These are phyloP conservation scores for Steatornis caripensis DNA, from an alignment of 2,113 vertebrate species.

Conservation along the genomic window DNA sequence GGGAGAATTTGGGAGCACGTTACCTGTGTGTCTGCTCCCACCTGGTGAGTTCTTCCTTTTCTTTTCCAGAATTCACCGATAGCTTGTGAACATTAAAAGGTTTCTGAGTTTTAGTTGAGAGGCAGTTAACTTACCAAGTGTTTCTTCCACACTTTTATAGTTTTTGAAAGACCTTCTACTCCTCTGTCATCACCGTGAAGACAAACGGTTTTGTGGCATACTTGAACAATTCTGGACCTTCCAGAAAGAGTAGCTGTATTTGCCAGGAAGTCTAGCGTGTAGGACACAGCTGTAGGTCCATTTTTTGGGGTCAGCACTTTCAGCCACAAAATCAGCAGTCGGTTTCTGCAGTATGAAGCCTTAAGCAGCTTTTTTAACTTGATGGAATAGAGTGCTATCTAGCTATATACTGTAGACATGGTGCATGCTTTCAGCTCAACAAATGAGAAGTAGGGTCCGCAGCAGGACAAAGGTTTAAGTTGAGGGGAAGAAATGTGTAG, in stretches of 20 bases:
- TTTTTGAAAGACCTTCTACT: not conserved
- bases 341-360: not conserved
- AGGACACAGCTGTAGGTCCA: not conserved
- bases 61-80: not conserved
- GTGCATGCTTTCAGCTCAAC: not conserved
- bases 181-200: constrained; percentile 2
- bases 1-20: fast-evolving
- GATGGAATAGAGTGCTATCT: not conserved
- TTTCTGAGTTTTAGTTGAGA: not conserved
- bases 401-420: not conserved
- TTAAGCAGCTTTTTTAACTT: not conserved
- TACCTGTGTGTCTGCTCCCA: not conserved
- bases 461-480: not conserved
- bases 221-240: not conserved
- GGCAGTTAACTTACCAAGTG: not conserved
- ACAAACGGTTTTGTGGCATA: not conserved
- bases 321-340: not conserved
- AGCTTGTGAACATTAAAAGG: not conserved
- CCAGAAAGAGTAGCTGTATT: not conserved
- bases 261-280: not conserved
- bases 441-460: not conserved
- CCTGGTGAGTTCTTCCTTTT: not conserved
- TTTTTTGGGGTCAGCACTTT: constrained; percentile 10
- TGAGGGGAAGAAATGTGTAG: not conserved
- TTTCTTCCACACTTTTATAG: not conserved